Conservation (phyloP, 2,113 vertebrate genomes). For the Prinia subflava region DNA sequence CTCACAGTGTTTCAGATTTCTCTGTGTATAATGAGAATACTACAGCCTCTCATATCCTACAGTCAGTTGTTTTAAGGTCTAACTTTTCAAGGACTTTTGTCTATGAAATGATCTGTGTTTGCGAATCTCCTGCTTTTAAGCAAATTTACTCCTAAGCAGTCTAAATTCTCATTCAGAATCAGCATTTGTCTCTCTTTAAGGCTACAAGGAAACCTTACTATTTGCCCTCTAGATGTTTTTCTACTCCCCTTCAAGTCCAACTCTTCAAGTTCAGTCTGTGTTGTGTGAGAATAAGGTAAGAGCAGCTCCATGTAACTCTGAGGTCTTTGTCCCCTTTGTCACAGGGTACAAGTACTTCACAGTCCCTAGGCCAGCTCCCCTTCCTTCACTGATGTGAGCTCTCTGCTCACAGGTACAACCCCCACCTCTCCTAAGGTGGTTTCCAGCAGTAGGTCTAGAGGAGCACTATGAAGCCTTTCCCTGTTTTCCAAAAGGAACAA, state of each 20-base stretch:
- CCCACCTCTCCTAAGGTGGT: not conserved
- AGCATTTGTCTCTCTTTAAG: not conserved
- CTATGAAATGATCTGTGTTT: not conserved
- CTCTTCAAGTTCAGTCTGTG: not conserved
- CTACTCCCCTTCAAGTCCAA: not conserved
- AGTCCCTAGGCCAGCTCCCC: not conserved
- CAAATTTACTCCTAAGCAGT: not conserved
- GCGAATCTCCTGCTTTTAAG: not conserved
- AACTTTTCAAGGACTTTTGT: not conserved
- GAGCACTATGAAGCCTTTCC: not conserved
- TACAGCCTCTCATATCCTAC: not conserved
- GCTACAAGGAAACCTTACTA: not conserved
- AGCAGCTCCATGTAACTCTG: not conserved
- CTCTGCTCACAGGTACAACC: not conserved
- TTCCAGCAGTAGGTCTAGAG: not conserved
- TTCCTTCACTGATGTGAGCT: not conserved
- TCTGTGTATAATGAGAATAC: not conserved
- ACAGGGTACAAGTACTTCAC: not conserved
- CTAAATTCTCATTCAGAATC: not conserved
- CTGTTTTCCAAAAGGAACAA: not conserved
- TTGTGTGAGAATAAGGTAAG: not conserved
- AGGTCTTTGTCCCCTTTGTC: not conserved
- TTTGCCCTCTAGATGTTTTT: not conserved
- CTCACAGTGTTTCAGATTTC: not conserved
- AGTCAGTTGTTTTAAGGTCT: not conserved